Evolutionary conservation across 2,888 invertebrate species (phyloP), one percentile per base, ranked within the genome.

Genomic region (Hirtodrosophila alboralis): DNA sequence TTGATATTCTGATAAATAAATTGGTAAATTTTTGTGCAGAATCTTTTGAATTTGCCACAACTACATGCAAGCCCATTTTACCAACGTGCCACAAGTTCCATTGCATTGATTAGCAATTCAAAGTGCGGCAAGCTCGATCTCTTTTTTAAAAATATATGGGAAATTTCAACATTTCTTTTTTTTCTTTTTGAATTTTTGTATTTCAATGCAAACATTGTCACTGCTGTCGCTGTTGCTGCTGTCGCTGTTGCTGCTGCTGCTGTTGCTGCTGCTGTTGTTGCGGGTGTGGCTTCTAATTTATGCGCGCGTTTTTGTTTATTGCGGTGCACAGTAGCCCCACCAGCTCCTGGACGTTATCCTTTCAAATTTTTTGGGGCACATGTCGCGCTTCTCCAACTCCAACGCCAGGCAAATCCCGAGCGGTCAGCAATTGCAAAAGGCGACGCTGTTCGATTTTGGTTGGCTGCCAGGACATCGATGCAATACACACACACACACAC

Each of bases 381-480:
- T 54, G 33, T 33, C n/a, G 12, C 38, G 14, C 18, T 28, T 33
- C 13, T 10, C 9, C n/a, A n/a, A 12, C 4, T n/a, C n/a, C 26
- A n/a, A n/a, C 23, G 26, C 18, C 49, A 37, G 38, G 43, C 52
- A 33, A n/a, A 48, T 58, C 43, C 47, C 41, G 12, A 54, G 52
- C 67, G 60, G 69, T 60, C 72, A 65, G 67, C 48, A 48, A 18
- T 41, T 47, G 60, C 60, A 26, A 56, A n/a, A 31, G 48, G 67
- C 67, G 36, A 52, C 40, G 53, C 53, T 78, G 83, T 80, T 80
- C 85, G 79, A 80, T 80, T 80, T 85, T 80, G 79, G 79, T 80
- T 80, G 79, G 79, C 59, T 81, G 44, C 61, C 61, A 66, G 58
- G 34, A 33, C 54, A 84, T 69, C 70, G 70, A 74, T 73, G 83